A percentile compares a stretch with the other conserved stretches of the same genome.
phyloP scores from a whole-genome alignment of 2,797 vertebrate species.

The Bradypodion ventrale region DNA sequence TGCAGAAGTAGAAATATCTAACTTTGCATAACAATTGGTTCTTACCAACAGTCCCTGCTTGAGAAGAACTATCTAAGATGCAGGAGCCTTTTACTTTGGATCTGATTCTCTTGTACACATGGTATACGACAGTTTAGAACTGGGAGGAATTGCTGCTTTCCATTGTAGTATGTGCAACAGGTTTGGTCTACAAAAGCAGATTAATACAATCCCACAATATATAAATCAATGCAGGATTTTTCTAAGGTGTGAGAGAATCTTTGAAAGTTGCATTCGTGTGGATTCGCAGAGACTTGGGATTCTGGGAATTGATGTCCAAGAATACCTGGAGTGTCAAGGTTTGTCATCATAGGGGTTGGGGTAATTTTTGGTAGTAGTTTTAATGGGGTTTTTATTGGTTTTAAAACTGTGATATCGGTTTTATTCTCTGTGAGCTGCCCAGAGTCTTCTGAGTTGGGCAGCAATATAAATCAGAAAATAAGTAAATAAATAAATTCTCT shows the following conservation, averaged over 20 bases:
- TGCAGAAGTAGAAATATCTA: neutral
- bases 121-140: neutral
- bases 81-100: neutral
- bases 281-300: too few species aligned
- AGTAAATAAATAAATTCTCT: too few species aligned
- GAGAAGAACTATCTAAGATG: neutral
- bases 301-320: too few species aligned
- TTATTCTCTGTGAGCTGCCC: too few species aligned
- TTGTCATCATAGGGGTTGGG: too few species aligned
- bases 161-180: neutral
- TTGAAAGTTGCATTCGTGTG: neutral
- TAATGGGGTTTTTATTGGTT: too few species aligned
- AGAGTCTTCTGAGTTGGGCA: too few species aligned
- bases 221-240: neutral
- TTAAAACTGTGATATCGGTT: too few species aligned
- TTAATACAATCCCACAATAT: neutral
- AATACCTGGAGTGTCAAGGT: too few species aligned
- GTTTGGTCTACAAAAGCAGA: neutral
- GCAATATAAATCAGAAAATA: too few species aligned
- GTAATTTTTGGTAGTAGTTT: too few species aligned
- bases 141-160: neutral
- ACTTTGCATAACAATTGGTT: neutral
- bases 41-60: neutral
- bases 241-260: neutral
- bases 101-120: neutral